phyloP scores from a whole-genome alignment of 2,888 invertebrate genomes.

The Hololepta plana region DNA sequence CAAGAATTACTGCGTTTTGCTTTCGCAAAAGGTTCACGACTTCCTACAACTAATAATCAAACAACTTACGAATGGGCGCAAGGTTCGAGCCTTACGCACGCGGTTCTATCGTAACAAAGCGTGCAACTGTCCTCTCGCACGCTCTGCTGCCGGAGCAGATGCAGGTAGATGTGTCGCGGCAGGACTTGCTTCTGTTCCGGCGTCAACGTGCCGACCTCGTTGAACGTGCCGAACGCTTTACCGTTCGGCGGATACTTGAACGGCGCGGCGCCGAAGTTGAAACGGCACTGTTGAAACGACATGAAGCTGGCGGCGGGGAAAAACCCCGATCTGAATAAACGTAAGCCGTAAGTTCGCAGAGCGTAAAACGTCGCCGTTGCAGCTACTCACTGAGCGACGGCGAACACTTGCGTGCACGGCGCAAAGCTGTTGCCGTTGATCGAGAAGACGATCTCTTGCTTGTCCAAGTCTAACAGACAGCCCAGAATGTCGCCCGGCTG shows the following conservation, averaged over 20 bases:
- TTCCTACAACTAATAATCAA: conserved; percentile 4
- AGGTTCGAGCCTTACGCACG: conserved; percentile 55
- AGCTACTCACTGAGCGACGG: conserved; percentile 45
- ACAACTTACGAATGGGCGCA: conserved; percentile 66
- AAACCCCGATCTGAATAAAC: conserved; percentile 53
- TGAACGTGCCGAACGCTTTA: conserved; percentile 47
- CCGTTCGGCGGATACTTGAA: conserved; percentile 62
- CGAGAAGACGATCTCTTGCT: conserved; percentile 58
- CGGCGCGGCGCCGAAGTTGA: conserved; percentile 74
- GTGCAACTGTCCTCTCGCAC: conserved; percentile 73
- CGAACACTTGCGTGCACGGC: conserved; percentile 56
- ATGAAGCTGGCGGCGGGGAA: conserved; percentile 93
- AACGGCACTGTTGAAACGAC: conserved; percentile 89
- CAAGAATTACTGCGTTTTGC: too few species aligned
- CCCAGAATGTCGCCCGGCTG: conserved; percentile 72
- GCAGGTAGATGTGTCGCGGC: conserved; percentile 64
- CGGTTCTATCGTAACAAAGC: conserved; percentile 68
- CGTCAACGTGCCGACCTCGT: conserved; percentile 56
- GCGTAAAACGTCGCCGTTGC: not conserved
- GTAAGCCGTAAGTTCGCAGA: too few species aligned
- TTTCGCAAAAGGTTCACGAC: too few species aligned
- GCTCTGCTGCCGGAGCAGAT: conserved; percentile 51
- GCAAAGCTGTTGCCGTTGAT: conserved; percentile 60
- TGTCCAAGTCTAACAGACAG: conserved; percentile 61
- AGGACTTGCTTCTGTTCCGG: conserved; percentile 60